A percentile compares a stretch with the other conserved stretches of the same genome.
Conservation (phyloP, 2,888 invertebrate genomes). For the Pollenia griseotomentosa region DNA sequence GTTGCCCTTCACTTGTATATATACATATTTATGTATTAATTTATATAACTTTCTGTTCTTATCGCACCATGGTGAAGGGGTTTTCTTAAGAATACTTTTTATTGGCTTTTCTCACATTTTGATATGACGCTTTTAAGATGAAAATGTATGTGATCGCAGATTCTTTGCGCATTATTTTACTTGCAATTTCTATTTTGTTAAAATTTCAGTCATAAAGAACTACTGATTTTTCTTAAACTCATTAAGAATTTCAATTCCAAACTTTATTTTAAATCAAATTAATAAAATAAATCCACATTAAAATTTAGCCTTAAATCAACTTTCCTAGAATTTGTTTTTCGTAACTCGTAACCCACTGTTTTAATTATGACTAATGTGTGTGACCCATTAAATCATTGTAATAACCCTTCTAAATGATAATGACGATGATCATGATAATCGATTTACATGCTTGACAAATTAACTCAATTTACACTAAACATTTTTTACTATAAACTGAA, state of each 20-base stretch:
- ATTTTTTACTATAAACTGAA: constrained; percentile 38
- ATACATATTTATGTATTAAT: no score
- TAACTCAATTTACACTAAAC: constrained; percentile 70
- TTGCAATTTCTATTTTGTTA: no score
- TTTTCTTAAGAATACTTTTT: no score
- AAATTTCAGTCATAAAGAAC: no score
- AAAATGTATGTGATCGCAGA: no score
- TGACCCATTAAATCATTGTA: constrained; percentile 70
- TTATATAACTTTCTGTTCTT: no score
- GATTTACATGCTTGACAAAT: constrained; percentile 70
- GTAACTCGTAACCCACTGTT: not conserved
- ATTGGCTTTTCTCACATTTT: no score
- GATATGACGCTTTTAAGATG: no score
- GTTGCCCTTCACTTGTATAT: no score
- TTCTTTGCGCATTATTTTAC: no score
- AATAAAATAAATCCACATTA: not conserved
- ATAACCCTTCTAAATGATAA: constrained; percentile 55
- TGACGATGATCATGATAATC: constrained; percentile 63
- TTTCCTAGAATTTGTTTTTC: constrained; percentile 52
- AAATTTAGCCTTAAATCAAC: constrained; percentile 26
- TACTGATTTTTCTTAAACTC: no score
- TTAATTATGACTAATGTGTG: constrained; percentile 71
- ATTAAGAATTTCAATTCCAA: not conserved
- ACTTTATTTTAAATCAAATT: not conserved
- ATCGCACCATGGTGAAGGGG: no score